Percentiles rank a stretch among this genome's conserved stretches.
Conservation (phyloP, 2,797 vertebrate genomes). For the Echeneis naucrates region DNA sequence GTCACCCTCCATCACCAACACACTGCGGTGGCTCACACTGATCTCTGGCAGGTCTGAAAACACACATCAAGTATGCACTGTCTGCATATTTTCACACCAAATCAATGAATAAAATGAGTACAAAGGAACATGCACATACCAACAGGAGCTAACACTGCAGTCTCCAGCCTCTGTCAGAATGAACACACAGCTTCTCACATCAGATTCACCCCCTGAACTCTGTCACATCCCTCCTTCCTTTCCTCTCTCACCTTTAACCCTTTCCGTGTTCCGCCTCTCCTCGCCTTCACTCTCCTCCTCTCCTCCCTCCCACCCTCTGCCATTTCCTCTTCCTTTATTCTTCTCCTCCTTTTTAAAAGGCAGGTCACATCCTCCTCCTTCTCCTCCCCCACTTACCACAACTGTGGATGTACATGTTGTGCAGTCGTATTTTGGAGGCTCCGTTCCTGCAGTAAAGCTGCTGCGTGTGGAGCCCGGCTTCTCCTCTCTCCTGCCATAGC, state of each 20-base stretch:
- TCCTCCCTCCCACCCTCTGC: background rate
- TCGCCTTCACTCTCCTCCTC: background rate
- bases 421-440: constrained; percentile 88
- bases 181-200: constrained; percentile 63
- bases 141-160: constrained; percentile 60
- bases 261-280: constrained; percentile 8
- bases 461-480: constrained; percentile 91
- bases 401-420: constrained; percentile 94
- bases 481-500: constrained; percentile 95
- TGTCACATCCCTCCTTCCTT: constrained; percentile 59
- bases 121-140: constrained; percentile 60
- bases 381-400: constrained; percentile 87
- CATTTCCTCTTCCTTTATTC: background rate
- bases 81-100: constrained; percentile 58
- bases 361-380: constrained; percentile 2
- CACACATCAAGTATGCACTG: constrained; percentile 35
- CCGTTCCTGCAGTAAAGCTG: constrained; percentile 90
- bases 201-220: constrained; percentile 72
- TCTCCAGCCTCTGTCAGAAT: constrained; percentile 67
- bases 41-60: constrained; percentile 94
- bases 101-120: constrained; percentile 60
- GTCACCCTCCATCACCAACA: constrained; percentile 93
- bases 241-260: constrained; percentile 61
- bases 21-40: constrained; percentile 94
- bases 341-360: constrained; percentile 3